Evolutionary conservation across 2,888 invertebrate species (phyloP).

Genomic region (Luffia ferchaultella): DNA sequence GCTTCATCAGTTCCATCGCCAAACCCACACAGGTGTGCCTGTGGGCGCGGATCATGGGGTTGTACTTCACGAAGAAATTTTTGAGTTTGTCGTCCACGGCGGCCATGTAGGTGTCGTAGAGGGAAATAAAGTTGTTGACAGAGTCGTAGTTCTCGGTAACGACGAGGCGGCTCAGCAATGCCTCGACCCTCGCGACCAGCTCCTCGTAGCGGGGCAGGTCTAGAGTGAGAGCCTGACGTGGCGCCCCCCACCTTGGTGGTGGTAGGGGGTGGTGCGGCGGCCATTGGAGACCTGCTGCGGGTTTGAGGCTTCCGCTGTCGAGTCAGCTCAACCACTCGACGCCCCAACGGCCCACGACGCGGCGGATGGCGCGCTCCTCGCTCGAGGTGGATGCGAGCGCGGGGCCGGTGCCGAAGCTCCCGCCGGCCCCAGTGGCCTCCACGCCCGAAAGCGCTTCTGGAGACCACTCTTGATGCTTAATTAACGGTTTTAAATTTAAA

Average conservation of each 20-base stretch:
- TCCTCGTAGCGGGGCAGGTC: conserved; percentile 82
- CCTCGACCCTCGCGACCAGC: conserved; percentile 83
- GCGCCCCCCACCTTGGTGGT: conserved; percentile 53
- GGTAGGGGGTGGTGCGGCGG: conserved; percentile 57
- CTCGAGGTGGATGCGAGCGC: conserved; percentile 35
- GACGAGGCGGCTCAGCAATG: conserved; percentile 82
- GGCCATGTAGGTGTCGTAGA: conserved; percentile 72
- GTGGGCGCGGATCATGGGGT: conserved; percentile 81
- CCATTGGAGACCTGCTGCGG: conserved; percentile 35
- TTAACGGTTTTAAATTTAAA: conserved; percentile 66
- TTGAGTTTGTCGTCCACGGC: conserved; percentile 73
- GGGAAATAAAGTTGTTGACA: conserved; percentile 81
- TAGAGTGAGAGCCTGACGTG: conserved; percentile 72
- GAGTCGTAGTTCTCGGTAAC: conserved; percentile 91
- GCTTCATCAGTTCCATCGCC: conserved; percentile 82
- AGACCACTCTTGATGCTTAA: conserved; percentile 57
- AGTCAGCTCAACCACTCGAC: conserved; percentile 98
- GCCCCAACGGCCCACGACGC: conserved; percentile 86
- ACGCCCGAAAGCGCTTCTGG: conserved; percentile 43
- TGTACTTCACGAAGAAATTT: conserved; percentile 83
- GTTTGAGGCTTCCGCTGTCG: conserved; percentile 61
- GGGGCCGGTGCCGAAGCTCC: conserved; percentile 28
- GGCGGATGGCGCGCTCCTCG: conserved; percentile 55
- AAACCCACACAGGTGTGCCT: conserved; percentile 92
- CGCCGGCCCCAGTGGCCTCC: conserved; percentile 47